Conservation (phyloP, 2,888 invertebrate genomes). For the Luffia ferchaultella region DNA sequence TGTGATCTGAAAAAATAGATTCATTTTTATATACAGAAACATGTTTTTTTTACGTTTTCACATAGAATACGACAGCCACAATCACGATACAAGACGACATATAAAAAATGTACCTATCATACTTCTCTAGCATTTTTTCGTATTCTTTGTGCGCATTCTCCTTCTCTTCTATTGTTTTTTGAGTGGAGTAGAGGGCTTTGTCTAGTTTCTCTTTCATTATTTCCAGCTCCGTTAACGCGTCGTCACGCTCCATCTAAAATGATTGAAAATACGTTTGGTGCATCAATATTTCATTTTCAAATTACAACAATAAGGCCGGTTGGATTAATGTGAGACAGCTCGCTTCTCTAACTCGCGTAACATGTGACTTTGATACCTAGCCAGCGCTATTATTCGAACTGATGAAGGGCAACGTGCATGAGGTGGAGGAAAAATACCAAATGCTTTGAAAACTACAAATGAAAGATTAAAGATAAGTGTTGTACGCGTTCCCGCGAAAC, state of each 20-base stretch:
- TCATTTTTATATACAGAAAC: background rate
- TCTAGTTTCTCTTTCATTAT: conserved; percentile 90
- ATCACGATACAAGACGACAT: conserved; percentile 56
- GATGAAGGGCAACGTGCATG: too few species aligned
- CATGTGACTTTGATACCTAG: too few species aligned
- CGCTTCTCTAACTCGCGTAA: too few species aligned
- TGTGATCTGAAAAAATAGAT: conserved; percentile 72
- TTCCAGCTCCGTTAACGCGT: conserved; percentile 84
- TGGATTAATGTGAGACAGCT: too few species aligned
- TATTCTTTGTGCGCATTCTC: conserved; percentile 90
- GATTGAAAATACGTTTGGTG: conserved; percentile 11
- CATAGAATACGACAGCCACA: conserved; percentile 15
- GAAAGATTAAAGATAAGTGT: too few species aligned
- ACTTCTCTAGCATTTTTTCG: conserved; percentile 92
- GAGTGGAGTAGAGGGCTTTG: conserved; percentile 82
- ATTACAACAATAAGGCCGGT: too few species aligned
- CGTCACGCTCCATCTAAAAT: conserved; percentile 84
- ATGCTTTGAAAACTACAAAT: too few species aligned
- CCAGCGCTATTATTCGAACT: too few species aligned
- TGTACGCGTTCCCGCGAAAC: too few species aligned
- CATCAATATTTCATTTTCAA: too few species aligned
- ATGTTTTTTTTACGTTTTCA: background rate
- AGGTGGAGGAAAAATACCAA: too few species aligned
- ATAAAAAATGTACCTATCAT: conserved; percentile 74
- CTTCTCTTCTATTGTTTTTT: conserved; percentile 87